phyloP scores from a whole-genome alignment of 2,888 invertebrate genomes.

The Phaedon cochleariae region DNA sequence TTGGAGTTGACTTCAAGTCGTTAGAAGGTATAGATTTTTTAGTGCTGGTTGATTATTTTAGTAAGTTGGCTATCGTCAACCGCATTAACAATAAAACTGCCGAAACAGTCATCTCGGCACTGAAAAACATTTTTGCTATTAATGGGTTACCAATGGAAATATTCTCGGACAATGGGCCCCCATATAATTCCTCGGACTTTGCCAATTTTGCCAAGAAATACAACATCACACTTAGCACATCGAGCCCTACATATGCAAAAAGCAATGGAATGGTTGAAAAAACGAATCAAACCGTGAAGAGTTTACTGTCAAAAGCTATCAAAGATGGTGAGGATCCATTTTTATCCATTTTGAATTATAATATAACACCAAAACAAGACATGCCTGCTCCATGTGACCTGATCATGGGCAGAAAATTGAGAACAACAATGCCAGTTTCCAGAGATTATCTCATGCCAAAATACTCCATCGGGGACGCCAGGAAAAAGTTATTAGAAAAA shows the following conservation, averaged over 20 bases:
- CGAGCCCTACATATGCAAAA: conserved; percentile 37
- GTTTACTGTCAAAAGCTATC: conserved; percentile 33
- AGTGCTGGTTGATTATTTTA: conserved; percentile 43
- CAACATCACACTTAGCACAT: conserved; percentile 34
- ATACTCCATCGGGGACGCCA: no score
- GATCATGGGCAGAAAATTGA: conserved; percentile 45
- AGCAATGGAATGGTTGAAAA: conserved; percentile 42
- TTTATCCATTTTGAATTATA: conserved; percentile 39
- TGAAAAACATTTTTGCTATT: conserved; percentile 28
- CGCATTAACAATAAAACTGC: conserved; percentile 26
- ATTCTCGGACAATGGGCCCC: conserved; percentile 38
- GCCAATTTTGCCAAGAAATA: conserved; percentile 32
- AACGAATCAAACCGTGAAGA: conserved; percentile 42
- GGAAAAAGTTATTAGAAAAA: no score
- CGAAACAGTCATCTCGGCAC: not conserved
- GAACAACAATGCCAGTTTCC: no score
- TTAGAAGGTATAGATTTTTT: conserved; percentile 34
- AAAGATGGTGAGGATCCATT: conserved; percentile 40
- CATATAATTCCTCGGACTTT: conserved; percentile 37
- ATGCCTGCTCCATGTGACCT: conserved; percentile 41
- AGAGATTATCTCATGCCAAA: no score
- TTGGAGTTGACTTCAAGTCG: conserved; percentile 31
- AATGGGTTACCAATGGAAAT: conserved; percentile 32
- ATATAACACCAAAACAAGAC: conserved; percentile 41
- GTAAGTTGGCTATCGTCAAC: conserved; percentile 43